Percentiles rank a stretch among this genome's conserved stretches.
Evolutionary conservation across 2,888 invertebrate genomes (phyloP).

Genomic region (Luffia ferchaultella): DNA sequence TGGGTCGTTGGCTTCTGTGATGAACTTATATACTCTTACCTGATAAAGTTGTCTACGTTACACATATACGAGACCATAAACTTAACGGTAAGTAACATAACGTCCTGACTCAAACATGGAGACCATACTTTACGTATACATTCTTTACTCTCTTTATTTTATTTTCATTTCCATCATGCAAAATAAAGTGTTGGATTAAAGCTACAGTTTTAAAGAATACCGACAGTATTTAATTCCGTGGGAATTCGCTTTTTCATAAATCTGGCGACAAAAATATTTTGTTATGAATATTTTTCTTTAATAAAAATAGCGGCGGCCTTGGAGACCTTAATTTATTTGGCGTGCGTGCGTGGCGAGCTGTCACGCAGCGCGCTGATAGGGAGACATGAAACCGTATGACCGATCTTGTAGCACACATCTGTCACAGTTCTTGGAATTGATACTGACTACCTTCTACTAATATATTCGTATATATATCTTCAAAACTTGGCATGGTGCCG

Average conservation of each 20-base stretch:
- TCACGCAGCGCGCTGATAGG: slow-evolving; percentile 1
- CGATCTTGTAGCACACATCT: slow-evolving; percentile 5
- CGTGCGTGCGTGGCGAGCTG: slow-evolving; percentile 18
- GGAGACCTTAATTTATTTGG: slow-evolving; percentile 31
- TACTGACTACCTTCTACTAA: slow-evolving; percentile 4
- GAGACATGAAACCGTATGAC: slow-evolving; percentile 7
- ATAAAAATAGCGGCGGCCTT: slow-evolving; percentile 22
- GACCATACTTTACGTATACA: no score
- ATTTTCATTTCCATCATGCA: no score
- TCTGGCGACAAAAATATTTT: slow-evolving; percentile 6
- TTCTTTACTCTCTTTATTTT: no score
- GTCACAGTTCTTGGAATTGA: slow-evolving; percentile 8
- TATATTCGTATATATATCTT: slow-evolving; percentile 10
- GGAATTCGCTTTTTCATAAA: no score
- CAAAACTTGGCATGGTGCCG: slow-evolving; percentile 14
- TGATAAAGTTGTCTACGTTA: slow-evolving; percentile 3
- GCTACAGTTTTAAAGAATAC: no score
- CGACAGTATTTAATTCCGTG: no score
- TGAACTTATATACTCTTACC: slow-evolving; percentile 1
- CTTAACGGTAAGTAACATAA: slow-evolving; percentile 3
- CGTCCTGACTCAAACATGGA: slow-evolving; percentile 2
- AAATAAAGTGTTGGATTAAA: no score
- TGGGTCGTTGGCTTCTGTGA: slow-evolving; percentile 1
- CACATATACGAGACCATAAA: slow-evolving; percentile 3
- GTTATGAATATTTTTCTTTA: not conserved